phyloP scores from a whole-genome alignment of 2,888 invertebrate genomes.

The Pristionchus arcanus region DNA sequence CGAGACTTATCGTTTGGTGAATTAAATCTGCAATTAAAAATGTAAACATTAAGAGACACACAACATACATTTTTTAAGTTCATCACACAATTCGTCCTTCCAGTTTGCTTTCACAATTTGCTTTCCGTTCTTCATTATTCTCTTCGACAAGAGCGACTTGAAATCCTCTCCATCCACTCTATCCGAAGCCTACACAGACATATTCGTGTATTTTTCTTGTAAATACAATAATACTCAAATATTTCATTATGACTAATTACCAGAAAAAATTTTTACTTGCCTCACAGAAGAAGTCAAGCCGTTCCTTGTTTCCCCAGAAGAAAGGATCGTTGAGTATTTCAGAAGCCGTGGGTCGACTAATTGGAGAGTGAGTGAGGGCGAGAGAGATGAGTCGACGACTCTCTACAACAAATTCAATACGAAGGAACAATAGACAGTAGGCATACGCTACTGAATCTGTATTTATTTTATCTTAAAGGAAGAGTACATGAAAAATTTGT shows the following conservation, averaged over 20 bases:
- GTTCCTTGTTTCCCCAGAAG: slow-evolving; percentile 91
- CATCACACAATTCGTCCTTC: slow-evolving; percentile 88
- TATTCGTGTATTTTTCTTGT: slow-evolving; percentile 57
- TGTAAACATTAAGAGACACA: background rate
- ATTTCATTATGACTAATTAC: too few relatives aligned
- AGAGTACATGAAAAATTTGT: background rate
- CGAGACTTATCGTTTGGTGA: slow-evolving; percentile 85
- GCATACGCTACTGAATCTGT: too few relatives aligned
- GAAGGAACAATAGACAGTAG: too few relatives aligned
- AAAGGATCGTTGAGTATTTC: slow-evolving; percentile 91
- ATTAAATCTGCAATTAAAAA: background rate
- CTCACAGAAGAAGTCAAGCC: slow-evolving; percentile 91
- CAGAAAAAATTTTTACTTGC: too few relatives aligned
- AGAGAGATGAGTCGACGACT: slow-evolving; percentile 85
- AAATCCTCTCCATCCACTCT: slow-evolving; percentile 90
- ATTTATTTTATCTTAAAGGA: too few relatives aligned
- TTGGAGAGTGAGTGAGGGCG: slow-evolving; percentile 88
- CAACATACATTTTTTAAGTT: slow-evolving; percentile 85
- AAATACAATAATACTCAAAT: background rate
- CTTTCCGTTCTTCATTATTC: slow-evolving; percentile 85
- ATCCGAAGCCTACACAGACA: slow-evolving; percentile 93
- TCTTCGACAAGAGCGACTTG: slow-evolving; percentile 84
- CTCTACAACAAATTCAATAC: slow-evolving; percentile 57
- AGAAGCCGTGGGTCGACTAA: slow-evolving; percentile 87
- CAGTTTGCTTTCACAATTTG: slow-evolving; percentile 89